Percentiles rank a stretch among this genome's conserved stretches.
These are phyloP conservation scores for Hemibagrus guttatus DNA, from an alignment of 2,797 vertebrate genomes.

Conservation along the genomic window DNA sequence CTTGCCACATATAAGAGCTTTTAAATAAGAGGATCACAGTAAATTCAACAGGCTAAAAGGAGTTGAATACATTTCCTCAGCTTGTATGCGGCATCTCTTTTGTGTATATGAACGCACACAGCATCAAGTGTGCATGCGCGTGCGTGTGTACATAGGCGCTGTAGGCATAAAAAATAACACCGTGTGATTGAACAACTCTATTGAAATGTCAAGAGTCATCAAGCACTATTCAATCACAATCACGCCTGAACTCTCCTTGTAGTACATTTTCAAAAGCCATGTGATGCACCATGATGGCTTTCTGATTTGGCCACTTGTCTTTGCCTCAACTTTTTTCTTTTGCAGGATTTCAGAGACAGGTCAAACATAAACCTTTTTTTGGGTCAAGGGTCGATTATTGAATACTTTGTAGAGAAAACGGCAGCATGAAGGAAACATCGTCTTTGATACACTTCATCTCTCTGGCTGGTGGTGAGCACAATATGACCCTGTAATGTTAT, in stretches of 20 bases:
- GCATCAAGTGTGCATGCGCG: not conserved
- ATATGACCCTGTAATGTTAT: constrained; percentile 76
- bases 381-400: constrained; percentile 77
- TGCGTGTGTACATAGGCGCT: constrained; percentile 30
- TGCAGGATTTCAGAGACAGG: constrained; percentile 50
- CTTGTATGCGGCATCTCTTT: constrained; percentile 12
- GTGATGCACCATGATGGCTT: constrained; percentile 62
- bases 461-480: constrained; percentile 64
- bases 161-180: constrained; percentile 50
- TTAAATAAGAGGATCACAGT: not conserved
- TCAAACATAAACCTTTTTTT: constrained; percentile 38
- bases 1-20: not conserved
- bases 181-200: constrained; percentile 60
- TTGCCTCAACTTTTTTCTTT: constrained; percentile 41
- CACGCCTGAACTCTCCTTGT: constrained; percentile 58
- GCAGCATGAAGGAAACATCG: constrained; percentile 58
- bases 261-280: constrained; percentile 47
- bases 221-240: constrained; percentile 68
- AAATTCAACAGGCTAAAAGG: not conserved
- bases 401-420: constrained; percentile 78
- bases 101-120: not conserved
- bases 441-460: constrained; percentile 48
- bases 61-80: not conserved
- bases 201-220: constrained; percentile 65
- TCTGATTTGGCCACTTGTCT: constrained; percentile 65